Evolutionary conservation across 2,888 invertebrate species (phyloP).

Genomic region (Tanaodytes sp.): DNA sequence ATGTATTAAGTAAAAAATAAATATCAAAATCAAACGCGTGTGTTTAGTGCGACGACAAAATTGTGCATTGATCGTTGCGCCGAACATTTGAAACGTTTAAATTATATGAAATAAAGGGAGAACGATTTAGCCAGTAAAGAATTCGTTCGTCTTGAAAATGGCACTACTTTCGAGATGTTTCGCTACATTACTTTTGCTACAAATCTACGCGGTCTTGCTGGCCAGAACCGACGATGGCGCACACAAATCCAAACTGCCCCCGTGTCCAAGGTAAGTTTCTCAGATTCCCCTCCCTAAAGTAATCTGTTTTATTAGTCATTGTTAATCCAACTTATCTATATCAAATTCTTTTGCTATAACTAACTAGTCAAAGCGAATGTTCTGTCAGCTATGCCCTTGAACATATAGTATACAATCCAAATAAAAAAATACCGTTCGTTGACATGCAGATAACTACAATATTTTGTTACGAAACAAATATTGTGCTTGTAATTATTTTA

Average conservation of each 20-base stretch:
- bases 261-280: slow-evolving; percentile 69
- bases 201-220: slow-evolving; percentile 55
- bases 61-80: slow-evolving; percentile 26
- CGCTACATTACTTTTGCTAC: slow-evolving; percentile 57
- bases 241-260: slow-evolving; percentile 61
- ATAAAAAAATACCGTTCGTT: no score
- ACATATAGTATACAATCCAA: no score
- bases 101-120: slow-evolving; percentile 10
- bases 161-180: slow-evolving; percentile 57
- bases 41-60: slow-evolving; percentile 33
- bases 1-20: slow-evolving; percentile 24
- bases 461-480: no score
- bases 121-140: no score
- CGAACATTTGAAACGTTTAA: slow-evolving; percentile 10
- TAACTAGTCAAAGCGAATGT: no score
- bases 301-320: no score
- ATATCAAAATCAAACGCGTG: slow-evolving; percentile 17
- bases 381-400: no score
- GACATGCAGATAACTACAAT: no score
- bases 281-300: slow-evolving; percentile 17
- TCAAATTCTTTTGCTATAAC: no score
- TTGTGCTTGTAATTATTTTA: no score
- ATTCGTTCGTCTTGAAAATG: slow-evolving; percentile 51
- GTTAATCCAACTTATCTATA: no score
- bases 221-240: slow-evolving; percentile 50